phyloP scores from a whole-genome alignment of 2,113 vertebrate species.

The Laterallus jamaicensis region DNA sequence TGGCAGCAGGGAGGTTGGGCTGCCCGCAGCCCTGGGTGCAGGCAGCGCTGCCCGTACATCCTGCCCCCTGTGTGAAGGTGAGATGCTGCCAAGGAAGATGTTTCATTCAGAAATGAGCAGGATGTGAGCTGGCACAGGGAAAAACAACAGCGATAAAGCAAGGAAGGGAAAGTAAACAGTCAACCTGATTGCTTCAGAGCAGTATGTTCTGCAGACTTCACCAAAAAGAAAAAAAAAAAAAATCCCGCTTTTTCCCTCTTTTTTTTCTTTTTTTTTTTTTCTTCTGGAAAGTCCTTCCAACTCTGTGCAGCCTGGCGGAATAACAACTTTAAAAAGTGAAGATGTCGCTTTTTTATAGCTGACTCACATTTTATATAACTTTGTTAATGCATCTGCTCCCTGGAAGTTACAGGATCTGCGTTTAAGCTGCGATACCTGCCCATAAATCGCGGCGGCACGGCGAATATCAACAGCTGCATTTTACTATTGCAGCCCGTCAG shows the following conservation, averaged over 20 bases:
- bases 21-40: neutral
- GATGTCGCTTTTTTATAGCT: slow-evolving; percentile 38
- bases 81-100: neutral
- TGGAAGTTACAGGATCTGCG: slow-evolving; percentile 39
- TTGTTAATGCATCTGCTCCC: slow-evolving; percentile 59
- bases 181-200: slow-evolving; percentile 28
- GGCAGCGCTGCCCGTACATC: neutral
- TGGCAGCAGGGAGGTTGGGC: neutral
- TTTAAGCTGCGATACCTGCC: slow-evolving; percentile 25
- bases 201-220: neutral
- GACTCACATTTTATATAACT: slow-evolving; percentile 54
- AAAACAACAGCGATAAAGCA: neutral
- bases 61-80: neutral
- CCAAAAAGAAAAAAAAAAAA: neutral
- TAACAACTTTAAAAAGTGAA: slow-evolving; percentile 49
- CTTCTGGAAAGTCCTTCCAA: neutral
- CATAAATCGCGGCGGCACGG: slow-evolving; percentile 48
- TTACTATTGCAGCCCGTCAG: slow-evolving; percentile 32
- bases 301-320: neutral
- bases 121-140: neutral
- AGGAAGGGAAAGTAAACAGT: neutral
- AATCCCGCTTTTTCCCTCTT: neutral
- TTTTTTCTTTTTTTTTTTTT: neutral
- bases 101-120: neutral
- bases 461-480: slow-evolving; percentile 67